Conservation (phyloP, 1,140 invertebrate species). For the Achroia grisella region DNA sequence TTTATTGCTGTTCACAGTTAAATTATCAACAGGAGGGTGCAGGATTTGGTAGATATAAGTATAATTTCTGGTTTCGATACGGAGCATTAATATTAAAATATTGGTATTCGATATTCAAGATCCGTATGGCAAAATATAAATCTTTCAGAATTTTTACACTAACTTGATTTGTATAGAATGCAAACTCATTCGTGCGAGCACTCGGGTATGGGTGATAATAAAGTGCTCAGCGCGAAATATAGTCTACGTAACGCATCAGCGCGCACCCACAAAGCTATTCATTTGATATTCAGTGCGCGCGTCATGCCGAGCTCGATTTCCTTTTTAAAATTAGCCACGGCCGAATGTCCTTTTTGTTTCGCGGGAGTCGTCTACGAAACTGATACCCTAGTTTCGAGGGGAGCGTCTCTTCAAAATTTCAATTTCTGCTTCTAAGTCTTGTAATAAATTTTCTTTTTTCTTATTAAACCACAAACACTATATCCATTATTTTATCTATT, state of each 20-base stretch:
- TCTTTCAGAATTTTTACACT: too few relatives aligned
- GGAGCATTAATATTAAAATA: too few relatives aligned
- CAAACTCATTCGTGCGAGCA: slow-evolving; percentile 14
- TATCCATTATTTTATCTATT: too few relatives aligned
- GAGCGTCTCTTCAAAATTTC: slow-evolving; percentile 28
- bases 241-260: slow-evolving; percentile 44
- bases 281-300: slow-evolving; percentile 56
- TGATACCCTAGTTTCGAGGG: slow-evolving; percentile 29
- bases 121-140: too few relatives aligned
- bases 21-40: too few relatives aligned
- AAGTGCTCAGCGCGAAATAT: slow-evolving; percentile 47
- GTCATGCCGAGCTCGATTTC: slow-evolving; percentile 50
- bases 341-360: slow-evolving; percentile 64
- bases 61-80: too few relatives aligned
- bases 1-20: too few relatives aligned
- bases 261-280: slow-evolving; percentile 54
- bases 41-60: too few relatives aligned
- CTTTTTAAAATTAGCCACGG: slow-evolving; percentile 68
- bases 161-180: too few relatives aligned
- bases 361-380: slow-evolving; percentile 17
- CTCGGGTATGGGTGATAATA: slow-evolving; percentile 30
- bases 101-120: too few relatives aligned
- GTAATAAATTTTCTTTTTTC: too few relatives aligned
- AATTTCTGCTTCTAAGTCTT: slow-evolving; percentile 9
- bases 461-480: too few relatives aligned